Conservation (phyloP, 2,113 vertebrate species). For the Serinus canaria region DNA sequence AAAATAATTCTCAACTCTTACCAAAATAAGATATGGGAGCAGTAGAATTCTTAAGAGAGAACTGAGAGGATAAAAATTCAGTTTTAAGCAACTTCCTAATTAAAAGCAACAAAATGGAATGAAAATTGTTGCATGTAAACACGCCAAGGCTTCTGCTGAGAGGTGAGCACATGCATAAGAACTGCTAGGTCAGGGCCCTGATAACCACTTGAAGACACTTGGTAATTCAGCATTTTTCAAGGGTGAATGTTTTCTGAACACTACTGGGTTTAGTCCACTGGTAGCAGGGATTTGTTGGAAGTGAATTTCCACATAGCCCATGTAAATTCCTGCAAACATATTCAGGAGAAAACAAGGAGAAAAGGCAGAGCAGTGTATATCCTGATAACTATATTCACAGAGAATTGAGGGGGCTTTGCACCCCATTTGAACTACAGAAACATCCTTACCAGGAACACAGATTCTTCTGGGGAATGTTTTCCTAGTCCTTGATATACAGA, state of each 20-base stretch:
- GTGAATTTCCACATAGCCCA: background rate
- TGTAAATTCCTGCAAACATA: background rate
- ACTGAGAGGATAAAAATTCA: slow-evolving; percentile 11
- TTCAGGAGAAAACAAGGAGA: background rate
- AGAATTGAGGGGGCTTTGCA: background rate
- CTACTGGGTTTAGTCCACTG: background rate
- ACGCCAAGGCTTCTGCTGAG: background rate
- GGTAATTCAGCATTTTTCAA: background rate
- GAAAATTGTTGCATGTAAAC: background rate
- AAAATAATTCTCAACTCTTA: slow-evolving; percentile 50
- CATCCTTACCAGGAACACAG: background rate
- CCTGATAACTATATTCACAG: background rate
- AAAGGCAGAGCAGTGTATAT: background rate
- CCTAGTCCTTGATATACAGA: background rate
- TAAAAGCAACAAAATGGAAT: background rate
- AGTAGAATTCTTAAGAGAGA: slow-evolving; percentile 43
- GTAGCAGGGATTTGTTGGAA: background rate
- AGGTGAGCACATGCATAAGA: slow-evolving; percentile 28
- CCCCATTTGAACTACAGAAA: background rate
- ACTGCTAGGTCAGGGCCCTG: background rate
- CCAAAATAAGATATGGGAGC: slow-evolving; percentile 24
- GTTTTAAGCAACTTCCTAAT: background rate
- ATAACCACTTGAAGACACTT: background rate
- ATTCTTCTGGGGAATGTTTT: background rate
- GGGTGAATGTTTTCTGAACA: background rate